A percentile compares a stretch with the other conserved stretches of the same genome.
Conservation (phyloP, 2,888 invertebrate genomes). For the Caenorhabditis imperialis region DNA sequence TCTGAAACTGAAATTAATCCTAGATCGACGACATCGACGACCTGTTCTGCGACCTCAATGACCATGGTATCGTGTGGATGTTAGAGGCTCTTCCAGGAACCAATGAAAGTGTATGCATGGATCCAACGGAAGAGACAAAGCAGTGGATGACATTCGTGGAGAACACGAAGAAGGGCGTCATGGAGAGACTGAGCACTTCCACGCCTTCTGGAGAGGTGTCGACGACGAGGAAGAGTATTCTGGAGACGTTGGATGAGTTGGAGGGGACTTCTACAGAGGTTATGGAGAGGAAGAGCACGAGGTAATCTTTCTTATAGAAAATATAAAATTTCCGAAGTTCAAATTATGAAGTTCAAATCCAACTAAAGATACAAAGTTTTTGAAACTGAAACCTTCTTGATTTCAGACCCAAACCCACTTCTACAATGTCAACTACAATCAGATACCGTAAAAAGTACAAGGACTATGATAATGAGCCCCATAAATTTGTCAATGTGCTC, state of each 20-base stretch:
- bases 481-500: constrained; percentile 59
- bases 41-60: constrained; percentile 39
- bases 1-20: too few species aligned
- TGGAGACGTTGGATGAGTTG: constrained; percentile 41
- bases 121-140: constrained; percentile 51
- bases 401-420: constrained; percentile 8
- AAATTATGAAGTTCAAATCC: too few species aligned
- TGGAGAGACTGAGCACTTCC: constrained; percentile 33
- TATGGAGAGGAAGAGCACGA: neutral
- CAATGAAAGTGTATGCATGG: constrained; percentile 51
- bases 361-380: too few species aligned
- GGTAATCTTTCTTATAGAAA: neutral
- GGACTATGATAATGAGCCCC: constrained; percentile 47
- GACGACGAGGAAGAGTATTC: constrained; percentile 17
- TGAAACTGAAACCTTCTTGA: neutral
- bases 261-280: constrained; percentile 8
- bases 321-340: neutral
- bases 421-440: constrained; percentile 9
- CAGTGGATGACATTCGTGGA: constrained; percentile 55
- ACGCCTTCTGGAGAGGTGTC: constrained; percentile 5
- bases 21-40: constrained; percentile 57
- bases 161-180: constrained; percentile 35
- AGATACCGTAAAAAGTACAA: constrained; percentile 37
- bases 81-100: constrained; percentile 45
- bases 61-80: constrained; percentile 40